These are phyloP conservation scores for Telmatherina bonti DNA, from an alignment of 2,797 vertebrate genomes.

Conservation along the genomic window DNA sequence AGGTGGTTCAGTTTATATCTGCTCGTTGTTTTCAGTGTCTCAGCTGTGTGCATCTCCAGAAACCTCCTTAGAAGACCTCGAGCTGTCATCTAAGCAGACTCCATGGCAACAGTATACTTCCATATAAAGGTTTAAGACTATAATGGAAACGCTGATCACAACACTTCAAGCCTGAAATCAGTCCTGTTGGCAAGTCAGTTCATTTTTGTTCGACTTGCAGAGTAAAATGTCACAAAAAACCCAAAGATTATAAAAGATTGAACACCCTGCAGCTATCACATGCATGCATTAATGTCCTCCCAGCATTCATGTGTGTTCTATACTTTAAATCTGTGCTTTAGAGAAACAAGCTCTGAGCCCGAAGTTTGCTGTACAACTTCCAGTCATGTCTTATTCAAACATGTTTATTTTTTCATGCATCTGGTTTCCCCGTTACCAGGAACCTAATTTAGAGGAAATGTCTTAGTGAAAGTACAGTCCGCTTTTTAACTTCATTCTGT, in stretches of 20 bases:
- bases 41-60: not conserved
- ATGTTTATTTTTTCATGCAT: conserved; percentile 25
- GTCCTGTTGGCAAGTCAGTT: not conserved
- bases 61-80: not conserved
- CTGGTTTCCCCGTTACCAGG: not conserved
- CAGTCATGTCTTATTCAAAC: conserved; percentile 32
- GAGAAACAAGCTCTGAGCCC: not conserved
- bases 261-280: not conserved
- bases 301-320: not conserved
- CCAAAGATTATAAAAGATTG: not conserved
- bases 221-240: not conserved
- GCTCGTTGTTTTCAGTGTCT: not conserved
- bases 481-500: not conserved
- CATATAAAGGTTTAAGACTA: not conserved
- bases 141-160: not conserved
- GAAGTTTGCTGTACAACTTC: not conserved
- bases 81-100: too few relatives aligned
- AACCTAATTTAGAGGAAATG: conserved; percentile 10
- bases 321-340: not conserved
- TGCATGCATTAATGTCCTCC: not conserved
- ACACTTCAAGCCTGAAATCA: not conserved
- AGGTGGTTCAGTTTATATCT: not conserved
- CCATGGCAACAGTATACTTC: not conserved
- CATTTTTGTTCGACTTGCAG: not conserved
- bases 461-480: conserved; percentile 1